Evolutionary conservation across 2,797 vertebrate species (phyloP), one percentile per base, ranked within the genome.

Genomic region (Pseudotriccus pelzelni): DNA sequence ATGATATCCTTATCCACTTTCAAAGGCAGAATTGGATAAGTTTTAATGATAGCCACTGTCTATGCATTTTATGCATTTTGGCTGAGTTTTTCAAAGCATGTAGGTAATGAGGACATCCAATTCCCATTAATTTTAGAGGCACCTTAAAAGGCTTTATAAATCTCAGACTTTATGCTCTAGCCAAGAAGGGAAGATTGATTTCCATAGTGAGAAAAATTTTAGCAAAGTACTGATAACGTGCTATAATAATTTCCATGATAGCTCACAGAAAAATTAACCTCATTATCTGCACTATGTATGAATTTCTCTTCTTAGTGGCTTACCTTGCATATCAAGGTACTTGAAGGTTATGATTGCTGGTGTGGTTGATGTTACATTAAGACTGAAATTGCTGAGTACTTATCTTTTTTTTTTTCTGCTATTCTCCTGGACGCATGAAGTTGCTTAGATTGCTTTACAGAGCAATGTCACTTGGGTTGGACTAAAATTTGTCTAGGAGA

Each of bases 111-210:
- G 94, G 94, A 95, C 93, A 95, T 95, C 94, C 90, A 95, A 94
- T 91, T 89, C 94, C 84, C 89, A 97, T 95, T 96, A 96, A 96
- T 96, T 97, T 97, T 96, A 94, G 88, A 95, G 93, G 85, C 83
- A 95, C 85, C 87, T 96, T 96, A 96, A 95, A 96, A 97, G 80
- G 90, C 91, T 96, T 84, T 93, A 93, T 95, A 96, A 97, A 95
- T 96, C 91, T 96, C 67, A 89, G 67, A n/a, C 55, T 95, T 94
- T 96, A 94, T 95, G 80, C 72, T 94, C 56, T 89, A 89, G 72
- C 91, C 90, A 91, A 91, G 93, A 93, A 91, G 70, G 77, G 88
- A 95, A 94, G 94, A 94, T 93, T 94, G 91, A 96, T 97, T 95
- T 94, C 75, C 62, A 85, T 53, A 90, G 63, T 62, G 91, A 91